Percentiles rank a stretch among this genome's conserved stretches.
Conservation (phyloP, 2,888 invertebrate species). For the Dorcus hopei region DNA sequence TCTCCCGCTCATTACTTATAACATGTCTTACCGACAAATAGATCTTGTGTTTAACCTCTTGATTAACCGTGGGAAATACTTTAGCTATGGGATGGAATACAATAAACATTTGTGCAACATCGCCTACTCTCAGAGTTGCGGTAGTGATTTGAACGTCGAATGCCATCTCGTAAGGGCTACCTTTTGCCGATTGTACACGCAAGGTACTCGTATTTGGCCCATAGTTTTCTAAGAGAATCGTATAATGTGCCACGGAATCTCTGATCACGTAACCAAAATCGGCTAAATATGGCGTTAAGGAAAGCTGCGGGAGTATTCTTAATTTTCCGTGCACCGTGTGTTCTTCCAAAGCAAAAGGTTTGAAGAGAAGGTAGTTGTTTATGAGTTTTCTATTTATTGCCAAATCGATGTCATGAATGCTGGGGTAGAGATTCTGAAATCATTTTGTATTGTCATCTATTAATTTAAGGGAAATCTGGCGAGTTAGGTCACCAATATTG, state of each 20-base stretch:
- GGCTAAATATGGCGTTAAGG: slow-evolving; percentile 54
- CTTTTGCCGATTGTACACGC: slow-evolving; percentile 39
- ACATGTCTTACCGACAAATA: slow-evolving; percentile 50
- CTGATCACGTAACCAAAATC: slow-evolving; percentile 59
- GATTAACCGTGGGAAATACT: slow-evolving; percentile 50
- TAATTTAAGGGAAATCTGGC: no score
- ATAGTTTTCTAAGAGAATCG: slow-evolving; percentile 54
- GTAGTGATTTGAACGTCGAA: slow-evolving; percentile 39
- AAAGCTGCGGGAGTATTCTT: slow-evolving; percentile 14
- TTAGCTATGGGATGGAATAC: slow-evolving; percentile 53
- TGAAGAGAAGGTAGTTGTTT: slow-evolving; percentile 49
- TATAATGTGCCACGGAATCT: slow-evolving; percentile 49
- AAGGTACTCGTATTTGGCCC: slow-evolving; percentile 54
- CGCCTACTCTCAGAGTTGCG: slow-evolving; percentile 51
- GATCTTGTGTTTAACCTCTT: slow-evolving; percentile 48
- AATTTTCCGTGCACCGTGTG: slow-evolving; percentile 23
- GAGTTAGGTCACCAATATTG: no score
- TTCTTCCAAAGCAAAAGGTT: slow-evolving; percentile 47
- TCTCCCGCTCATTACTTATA: neutral
- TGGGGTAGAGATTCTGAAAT: slow-evolving; percentile 52
- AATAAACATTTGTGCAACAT: slow-evolving; percentile 52
- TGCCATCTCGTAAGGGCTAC: slow-evolving; percentile 22
- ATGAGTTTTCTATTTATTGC: slow-evolving; percentile 58
- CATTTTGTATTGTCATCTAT: neutral
- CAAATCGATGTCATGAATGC: slow-evolving; percentile 59